Base-by-base conservation (phyloP, 2,888 invertebrate genomes). In the Acanthacorydalis orientalis region DNA sequence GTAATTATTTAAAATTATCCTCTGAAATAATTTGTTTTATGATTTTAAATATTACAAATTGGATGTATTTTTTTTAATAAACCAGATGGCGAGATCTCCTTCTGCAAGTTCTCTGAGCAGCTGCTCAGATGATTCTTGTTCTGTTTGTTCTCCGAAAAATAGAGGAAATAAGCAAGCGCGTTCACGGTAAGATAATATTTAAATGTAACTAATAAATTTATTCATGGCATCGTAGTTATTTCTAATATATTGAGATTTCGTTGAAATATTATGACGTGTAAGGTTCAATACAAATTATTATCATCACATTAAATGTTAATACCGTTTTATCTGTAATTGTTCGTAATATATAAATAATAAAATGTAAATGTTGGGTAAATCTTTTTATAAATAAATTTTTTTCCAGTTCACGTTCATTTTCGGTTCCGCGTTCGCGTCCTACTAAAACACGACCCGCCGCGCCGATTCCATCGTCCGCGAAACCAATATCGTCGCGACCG, bases 91-190 rank as follows among this genome's bases (percentile, higher is more conserved):
- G 58, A 74, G 82, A 0, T 81, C 83, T n/a, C 77, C 77, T 0
- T 78, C 80, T 0, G 80, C 77, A 2, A 85, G 85, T 35, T 83
- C 84, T 0, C 75, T 78, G 43, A 85, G 84, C 68, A 84, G 83
- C 54, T 87, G 87, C 59, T 85, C 86, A 0, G 86, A 86, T 57
- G 83, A 84, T 58, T 85, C 85, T 0, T 87, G 87, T 58, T 86
- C 86, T 0, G 83, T 87, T 1, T 87, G 87, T 60, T 84, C 85
- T 0, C 83, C 83, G 7, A 69, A 75, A 61, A 68, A 67, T 50
- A 63, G 61, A n/a, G 60, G 60, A 44, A 40, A 56, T 42, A 54
- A 61, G 43, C 57, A 55, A 37, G 59, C 55, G n/a, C 54, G 64
- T 41, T 60, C 63, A n/a, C 61, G 65, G 62, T 64, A 54, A 53